Conservation (phyloP, 2,888 invertebrate species). For the Drosophila macrothrix region DNA sequence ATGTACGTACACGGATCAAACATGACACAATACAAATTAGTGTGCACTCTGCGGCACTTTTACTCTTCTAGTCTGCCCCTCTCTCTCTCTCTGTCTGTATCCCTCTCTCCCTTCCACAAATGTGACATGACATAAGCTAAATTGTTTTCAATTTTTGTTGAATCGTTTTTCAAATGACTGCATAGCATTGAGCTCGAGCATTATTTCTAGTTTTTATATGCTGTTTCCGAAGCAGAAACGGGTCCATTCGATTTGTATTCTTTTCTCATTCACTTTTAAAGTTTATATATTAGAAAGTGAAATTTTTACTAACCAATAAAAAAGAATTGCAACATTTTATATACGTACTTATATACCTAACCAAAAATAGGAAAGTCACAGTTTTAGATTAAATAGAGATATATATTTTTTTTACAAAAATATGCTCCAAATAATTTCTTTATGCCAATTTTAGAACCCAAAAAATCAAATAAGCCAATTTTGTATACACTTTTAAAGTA, state of each 20-base stretch:
- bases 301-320: background rate
- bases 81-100: background rate
- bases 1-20: slow-evolving; percentile 45
- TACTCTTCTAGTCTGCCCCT: slow-evolving; percentile 23
- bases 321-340: background rate
- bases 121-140: slow-evolving; percentile 71
- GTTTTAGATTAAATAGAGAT: too few relatives aligned
- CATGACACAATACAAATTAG: slow-evolving; percentile 72
- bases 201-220: slow-evolving; percentile 19
- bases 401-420: background rate
- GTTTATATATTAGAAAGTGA: background rate
- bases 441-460: background rate
- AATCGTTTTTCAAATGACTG: slow-evolving; percentile 68
- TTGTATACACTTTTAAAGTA: background rate
- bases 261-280: background rate
- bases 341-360: too few relatives aligned
- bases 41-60: slow-evolving; percentile 57
- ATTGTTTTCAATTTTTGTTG: slow-evolving; percentile 77
- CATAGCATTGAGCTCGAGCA: slow-evolving; percentile 41
- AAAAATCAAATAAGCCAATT: background rate
- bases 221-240: background rate
- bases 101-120: background rate
- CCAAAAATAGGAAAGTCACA: too few relatives aligned
- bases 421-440: background rate
- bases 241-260: background rate